Conservation (phyloP, 2,888 invertebrate genomes). For the Caenorhabditis panamensis region DNA sequence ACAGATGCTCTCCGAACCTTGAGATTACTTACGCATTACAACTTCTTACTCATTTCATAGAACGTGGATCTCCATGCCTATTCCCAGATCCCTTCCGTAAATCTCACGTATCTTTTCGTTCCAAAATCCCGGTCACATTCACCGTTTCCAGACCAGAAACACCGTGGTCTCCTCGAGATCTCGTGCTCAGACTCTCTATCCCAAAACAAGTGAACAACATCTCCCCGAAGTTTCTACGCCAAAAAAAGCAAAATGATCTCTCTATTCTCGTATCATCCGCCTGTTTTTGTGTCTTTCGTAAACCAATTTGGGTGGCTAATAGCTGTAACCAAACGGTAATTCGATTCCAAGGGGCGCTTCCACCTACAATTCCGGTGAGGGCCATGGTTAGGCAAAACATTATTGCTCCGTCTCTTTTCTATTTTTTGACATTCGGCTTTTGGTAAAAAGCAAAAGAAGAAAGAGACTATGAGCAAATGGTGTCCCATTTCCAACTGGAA, state of each 20-base stretch:
- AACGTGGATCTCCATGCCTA: too few species aligned
- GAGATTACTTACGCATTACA: too few species aligned
- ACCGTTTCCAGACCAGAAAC: background rate
- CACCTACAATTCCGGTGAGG: background rate
- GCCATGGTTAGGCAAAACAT: background rate
- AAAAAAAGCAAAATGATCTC: background rate
- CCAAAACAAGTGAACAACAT: background rate
- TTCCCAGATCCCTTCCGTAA: too few species aligned
- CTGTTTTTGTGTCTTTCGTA: background rate
- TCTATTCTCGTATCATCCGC: background rate
- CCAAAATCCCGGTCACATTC: background rate
- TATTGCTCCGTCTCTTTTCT: background rate
- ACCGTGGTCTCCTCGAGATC: background rate
- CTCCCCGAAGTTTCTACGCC: background rate
- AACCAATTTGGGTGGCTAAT: background rate
- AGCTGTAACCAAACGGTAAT: background rate
- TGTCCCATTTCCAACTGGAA: background rate
- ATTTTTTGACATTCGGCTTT: too few species aligned
- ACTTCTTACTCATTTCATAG: too few species aligned
- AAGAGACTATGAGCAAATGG: background rate
- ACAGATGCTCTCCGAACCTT: too few species aligned
- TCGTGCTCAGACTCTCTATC: background rate
- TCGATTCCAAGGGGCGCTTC: background rate
- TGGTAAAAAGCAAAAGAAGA: background rate
- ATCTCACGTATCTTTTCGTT: too few species aligned